phyloP scores from a whole-genome alignment of 2,797 vertebrate genomes.

The Microtus californicus region DNA sequence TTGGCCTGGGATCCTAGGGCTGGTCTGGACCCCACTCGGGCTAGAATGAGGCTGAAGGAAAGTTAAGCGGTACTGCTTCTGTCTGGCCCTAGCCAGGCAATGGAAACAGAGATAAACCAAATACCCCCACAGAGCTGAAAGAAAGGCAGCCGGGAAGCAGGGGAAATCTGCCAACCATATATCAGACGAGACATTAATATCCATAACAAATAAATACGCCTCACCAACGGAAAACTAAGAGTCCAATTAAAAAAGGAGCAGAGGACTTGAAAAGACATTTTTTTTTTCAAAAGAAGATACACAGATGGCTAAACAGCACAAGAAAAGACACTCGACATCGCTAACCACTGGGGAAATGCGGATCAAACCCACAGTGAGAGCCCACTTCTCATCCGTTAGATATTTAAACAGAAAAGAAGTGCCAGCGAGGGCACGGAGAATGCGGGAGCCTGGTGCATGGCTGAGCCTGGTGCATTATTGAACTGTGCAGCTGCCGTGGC shows the following conservation, averaged over 20 bases:
- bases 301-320: background rate
- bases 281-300: constrained; percentile 20
- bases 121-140: background rate
- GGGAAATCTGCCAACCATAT: background rate
- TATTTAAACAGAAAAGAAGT: background rate
- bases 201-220: background rate
- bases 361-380: background rate
- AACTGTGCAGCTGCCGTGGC: rapidly evolving
- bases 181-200: background rate
- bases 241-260: background rate
- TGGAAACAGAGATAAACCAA: background rate
- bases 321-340: background rate
- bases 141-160: background rate
- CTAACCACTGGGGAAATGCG: background rate
- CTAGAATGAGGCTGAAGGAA: background rate
- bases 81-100: background rate
- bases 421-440: background rate
- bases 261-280: background rate
- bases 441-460: rapidly evolving
- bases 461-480: no score
- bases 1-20: background rate
- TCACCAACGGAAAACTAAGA: background rate
- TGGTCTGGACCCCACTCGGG: background rate
- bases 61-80: no score
- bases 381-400: background rate